Evolutionary conservation across 2,888 invertebrate species (phyloP), one percentile per base, ranked within the genome.

Genomic region (Nomada goodeniana): DNA sequence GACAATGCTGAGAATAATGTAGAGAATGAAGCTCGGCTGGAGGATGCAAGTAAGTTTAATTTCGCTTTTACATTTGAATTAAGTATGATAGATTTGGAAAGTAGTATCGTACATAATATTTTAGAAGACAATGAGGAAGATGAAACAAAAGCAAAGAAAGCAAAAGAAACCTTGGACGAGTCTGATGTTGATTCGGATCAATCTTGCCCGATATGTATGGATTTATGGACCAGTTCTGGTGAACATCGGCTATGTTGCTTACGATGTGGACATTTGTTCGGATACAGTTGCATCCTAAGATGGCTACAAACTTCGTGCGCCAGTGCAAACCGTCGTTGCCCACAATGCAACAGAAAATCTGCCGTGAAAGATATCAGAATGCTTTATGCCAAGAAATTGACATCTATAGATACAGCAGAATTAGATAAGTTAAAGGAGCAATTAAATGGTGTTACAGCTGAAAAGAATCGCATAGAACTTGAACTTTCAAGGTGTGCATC

Each of bases 261-360:
- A 11, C 96, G 96, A 91, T 99, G 99, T 93, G 99, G 99, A 0
- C 99, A 99, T 94, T 94, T 99, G 10, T 99, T 98, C 93, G 99
- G 99, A 0, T 94, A 96, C 0, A 95, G 95, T 23, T 99, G 99
- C 91, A 96, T 98, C 11, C 94, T 95, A 70, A 95, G 96, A 52
- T 98, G 98, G 98, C 93, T 98, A 7, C 94, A 94, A 70, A 95
- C 95, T 93, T 94, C 88, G 67, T 92, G 82, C 79, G 85, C 93
- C 0, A 93, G 94, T 0, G 95, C 94, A 36, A 95, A 95, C n/a
- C 95, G 96, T 72, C 95, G 95, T 0, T 99, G 99, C 92, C 99
- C 99, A 0, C 97, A 98, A 23, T 99, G 99, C 92, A 99, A 99
- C 92, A 95, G 95, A 53, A 96, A 95, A 91, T 97, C 97, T 0